A percentile compares a stretch with the other conserved stretches of the same genome.
phyloP scores from a whole-genome alignment of 2,797 vertebrate species.

The Periophthalmus magnuspinnatus region DNA sequence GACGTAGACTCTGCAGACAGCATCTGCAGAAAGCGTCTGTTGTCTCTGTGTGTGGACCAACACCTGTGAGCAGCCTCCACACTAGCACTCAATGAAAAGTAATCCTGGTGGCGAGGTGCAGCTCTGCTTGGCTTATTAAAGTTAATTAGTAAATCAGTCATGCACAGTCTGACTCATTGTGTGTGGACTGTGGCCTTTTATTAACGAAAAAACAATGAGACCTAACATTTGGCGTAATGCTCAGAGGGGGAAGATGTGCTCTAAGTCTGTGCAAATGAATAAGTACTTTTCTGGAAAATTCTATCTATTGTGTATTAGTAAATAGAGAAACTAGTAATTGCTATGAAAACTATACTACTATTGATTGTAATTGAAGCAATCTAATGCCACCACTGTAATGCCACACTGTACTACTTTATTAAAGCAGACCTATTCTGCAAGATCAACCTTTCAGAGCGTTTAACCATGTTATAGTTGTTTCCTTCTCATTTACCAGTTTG shows the following conservation, averaged over 20 bases:
- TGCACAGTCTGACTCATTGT: conserved; percentile 42
- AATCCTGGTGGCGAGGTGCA: conserved; percentile 21
- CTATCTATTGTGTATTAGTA: too few relatives aligned
- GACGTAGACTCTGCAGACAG: conserved; percentile 22
- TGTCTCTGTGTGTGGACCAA: conserved; percentile 36
- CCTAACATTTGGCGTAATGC: neutral
- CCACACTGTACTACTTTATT: too few relatives aligned
- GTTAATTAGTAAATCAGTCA: conserved; percentile 50
- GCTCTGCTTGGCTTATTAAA: conserved; percentile 31
- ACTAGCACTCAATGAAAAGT: conserved; percentile 23
- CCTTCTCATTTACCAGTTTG: too few relatives aligned
- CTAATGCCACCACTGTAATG: too few relatives aligned
- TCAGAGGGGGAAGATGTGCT: neutral
- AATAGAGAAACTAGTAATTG: too few relatives aligned
- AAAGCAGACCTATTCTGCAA: too few relatives aligned
- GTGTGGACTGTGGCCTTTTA: conserved; percentile 23
- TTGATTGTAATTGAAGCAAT: too few relatives aligned
- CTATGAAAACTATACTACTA: too few relatives aligned
- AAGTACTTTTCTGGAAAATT: neutral
- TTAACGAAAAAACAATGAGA: conserved; percentile 33
- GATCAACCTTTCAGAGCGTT: too few relatives aligned
- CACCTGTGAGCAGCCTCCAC: neutral
- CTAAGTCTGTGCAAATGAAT: neutral
- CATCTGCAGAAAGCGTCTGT: conserved; percentile 15
- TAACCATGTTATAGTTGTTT: too few relatives aligned